Evolutionary conservation across 2,888 invertebrate species (phyloP).

Genomic region (Apodemia zela): DNA sequence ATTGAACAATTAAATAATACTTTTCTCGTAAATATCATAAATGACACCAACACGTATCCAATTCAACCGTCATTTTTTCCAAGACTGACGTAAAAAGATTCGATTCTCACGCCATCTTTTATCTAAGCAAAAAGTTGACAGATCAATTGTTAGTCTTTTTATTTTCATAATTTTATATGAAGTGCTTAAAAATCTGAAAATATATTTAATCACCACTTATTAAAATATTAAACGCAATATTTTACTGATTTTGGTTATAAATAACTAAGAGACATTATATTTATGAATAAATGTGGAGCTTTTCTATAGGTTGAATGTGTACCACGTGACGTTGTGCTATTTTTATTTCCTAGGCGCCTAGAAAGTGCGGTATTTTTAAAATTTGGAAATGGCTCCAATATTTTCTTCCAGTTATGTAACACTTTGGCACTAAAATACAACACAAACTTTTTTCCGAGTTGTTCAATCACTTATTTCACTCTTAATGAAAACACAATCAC

Average conservation of each 20-base stretch:
- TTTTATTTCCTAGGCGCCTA: conserved; percentile 71
- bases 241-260: conserved; percentile 11
- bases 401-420: conserved; percentile 69
- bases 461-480: conserved; percentile 58
- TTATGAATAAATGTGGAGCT: conserved; percentile 71
- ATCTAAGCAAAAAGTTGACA: conserved; percentile 31
- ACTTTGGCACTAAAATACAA: conserved; percentile 68
- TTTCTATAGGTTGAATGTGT: conserved; percentile 68
- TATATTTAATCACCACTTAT: neutral
- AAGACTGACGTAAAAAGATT: conserved; percentile 66
- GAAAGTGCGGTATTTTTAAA: conserved; percentile 81
- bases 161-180: conserved; percentile 22
- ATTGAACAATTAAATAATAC: conserved; percentile 61
- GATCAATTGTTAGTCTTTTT: conserved; percentile 41
- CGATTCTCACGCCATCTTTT: conserved; percentile 60
- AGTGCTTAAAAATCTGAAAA: neutral
- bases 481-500: conserved; percentile 58
- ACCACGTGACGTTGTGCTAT: conserved; percentile 77
- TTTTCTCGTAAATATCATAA: conserved; percentile 80
- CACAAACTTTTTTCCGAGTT: conserved; percentile 49
- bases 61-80: conserved; percentile 78
- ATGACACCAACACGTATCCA: conserved; percentile 78
- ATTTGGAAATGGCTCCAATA: conserved; percentile 53
- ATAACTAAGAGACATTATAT: conserved; percentile 42
- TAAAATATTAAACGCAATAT: neutral